Percentiles rank a stretch among this genome's conserved stretches.
These are phyloP conservation scores for Oncorhynchus mykiss DNA, from an alignment of 2,113 vertebrate genomes.

Conservation along the genomic window DNA sequence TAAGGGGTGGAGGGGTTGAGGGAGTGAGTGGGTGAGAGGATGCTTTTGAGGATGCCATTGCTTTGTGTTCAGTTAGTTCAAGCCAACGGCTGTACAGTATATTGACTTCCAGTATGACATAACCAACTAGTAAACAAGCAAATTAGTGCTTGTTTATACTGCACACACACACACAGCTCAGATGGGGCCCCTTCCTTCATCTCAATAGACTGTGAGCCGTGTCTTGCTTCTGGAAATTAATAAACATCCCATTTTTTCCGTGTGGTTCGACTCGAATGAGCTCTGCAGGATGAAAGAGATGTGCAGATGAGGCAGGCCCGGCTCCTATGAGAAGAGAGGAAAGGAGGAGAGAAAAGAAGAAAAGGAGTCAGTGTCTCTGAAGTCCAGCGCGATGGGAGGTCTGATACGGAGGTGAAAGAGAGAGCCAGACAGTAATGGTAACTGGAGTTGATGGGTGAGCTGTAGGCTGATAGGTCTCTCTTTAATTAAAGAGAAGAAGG, in stretches of 20 bases:
- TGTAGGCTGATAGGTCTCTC: background rate
- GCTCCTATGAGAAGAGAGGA: background rate
- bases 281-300: constrained; percentile 31
- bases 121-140: background rate
- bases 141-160: background rate
- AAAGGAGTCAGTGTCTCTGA: background rate
- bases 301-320: background rate
- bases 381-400: constrained; percentile 3
- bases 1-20: background rate
- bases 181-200: background rate
- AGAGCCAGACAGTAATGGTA: constrained; percentile 12
- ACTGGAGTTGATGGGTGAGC: constrained; percentile 1
- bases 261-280: background rate
- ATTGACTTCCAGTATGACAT: background rate
- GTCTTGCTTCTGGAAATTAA: background rate
- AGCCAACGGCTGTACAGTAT: background rate
- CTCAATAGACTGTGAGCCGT: background rate
- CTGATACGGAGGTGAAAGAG: constrained; percentile 28
- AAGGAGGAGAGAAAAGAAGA: background rate
- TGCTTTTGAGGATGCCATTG: background rate
- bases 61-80: background rate
- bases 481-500: background rate
- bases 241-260: background rate
- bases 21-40: background rate
- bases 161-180: background rate